Evolutionary conservation across 2,113 vertebrate species (phyloP).

Genomic region (Piprites chloris): DNA sequence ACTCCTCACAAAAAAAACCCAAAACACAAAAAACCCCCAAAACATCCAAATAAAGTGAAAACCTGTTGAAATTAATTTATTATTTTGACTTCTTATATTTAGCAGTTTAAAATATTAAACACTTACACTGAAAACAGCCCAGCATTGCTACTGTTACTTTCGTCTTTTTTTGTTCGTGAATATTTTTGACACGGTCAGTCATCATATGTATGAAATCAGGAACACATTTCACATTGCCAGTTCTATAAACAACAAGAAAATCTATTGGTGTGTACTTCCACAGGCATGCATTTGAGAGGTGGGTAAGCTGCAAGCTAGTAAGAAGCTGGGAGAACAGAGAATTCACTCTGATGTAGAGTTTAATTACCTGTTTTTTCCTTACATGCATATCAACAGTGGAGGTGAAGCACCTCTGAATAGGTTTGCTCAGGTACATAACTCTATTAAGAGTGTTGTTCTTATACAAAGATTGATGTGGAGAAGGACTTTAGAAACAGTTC

Average conservation of each 20-base stretch:
- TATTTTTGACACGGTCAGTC: neutral
- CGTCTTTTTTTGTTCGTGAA: neutral
- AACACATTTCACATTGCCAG: neutral
- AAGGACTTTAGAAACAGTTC: neutral
- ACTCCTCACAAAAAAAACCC: neutral
- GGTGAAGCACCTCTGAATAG: neutral
- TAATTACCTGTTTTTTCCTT: neutral
- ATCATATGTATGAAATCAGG: neutral
- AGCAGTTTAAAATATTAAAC: neutral
- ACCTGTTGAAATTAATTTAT: neutral
- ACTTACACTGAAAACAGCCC: neutral
- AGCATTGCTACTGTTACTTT: neutral
- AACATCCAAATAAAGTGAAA: neutral
- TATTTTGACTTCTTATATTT: neutral
- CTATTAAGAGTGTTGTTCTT: neutral
- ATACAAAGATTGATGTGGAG: neutral
- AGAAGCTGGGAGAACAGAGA: neutral
- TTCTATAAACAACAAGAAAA: neutral
- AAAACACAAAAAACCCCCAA: accelerated
- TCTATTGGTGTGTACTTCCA: neutral
- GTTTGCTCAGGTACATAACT: neutral
- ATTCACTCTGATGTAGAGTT: neutral
- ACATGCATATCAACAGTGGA: neutral
- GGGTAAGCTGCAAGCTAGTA: neutral
- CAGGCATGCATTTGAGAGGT: neutral